Evolutionary conservation across 2,113 vertebrate genomes (phyloP), one percentile per base, ranked within the genome.

Genomic region (Chaetura pelagica): DNA sequence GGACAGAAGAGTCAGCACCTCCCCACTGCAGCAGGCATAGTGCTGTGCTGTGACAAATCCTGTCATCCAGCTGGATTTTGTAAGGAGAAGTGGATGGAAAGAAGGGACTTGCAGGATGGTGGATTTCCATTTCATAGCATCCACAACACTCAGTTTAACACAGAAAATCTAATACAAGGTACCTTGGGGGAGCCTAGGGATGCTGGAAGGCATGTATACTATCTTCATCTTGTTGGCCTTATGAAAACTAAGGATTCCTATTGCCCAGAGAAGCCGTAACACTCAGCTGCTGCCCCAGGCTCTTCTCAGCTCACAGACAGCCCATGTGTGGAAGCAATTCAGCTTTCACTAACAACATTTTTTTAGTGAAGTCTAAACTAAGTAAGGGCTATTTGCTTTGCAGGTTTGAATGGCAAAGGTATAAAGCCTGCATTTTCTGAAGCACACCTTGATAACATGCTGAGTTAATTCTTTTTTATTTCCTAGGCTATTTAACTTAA

Each of bases 11-110:
- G 24, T 34, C 1, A 0, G 20, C 49, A 19, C 26, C 20, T 66
- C 61, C 12, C 55, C 17, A 0, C 9, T 9, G 62, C 54, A 21
- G 38, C 79, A 26, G 71, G 48, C 14, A 6, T 2, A 6, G 22
- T 1, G 1, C 3, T 24, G 22, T 1, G 1, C 3, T 24, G 44
- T 20, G 18, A 63, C 24, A 12, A 17, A 40, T 30, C 48, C 27
- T 24, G 23, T 21, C 10, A 15, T 21, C 15, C 30, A 15, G 55
- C 48, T 54, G 62, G 6, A 12, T 83, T 68, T 61, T 29, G 29
- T 55, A 16, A 27, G 34, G 8, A 9, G 27, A 5, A 19, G 42
- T 32, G 42, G 51, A 17, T 21, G 66, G 51, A 72, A 46, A 52
- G 66, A 38, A 58, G 2, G 44, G 57, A n/a, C 32, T 51, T 57